Conservation (phyloP, 2,888 invertebrate species). For the Spilarctia lutea region DNA sequence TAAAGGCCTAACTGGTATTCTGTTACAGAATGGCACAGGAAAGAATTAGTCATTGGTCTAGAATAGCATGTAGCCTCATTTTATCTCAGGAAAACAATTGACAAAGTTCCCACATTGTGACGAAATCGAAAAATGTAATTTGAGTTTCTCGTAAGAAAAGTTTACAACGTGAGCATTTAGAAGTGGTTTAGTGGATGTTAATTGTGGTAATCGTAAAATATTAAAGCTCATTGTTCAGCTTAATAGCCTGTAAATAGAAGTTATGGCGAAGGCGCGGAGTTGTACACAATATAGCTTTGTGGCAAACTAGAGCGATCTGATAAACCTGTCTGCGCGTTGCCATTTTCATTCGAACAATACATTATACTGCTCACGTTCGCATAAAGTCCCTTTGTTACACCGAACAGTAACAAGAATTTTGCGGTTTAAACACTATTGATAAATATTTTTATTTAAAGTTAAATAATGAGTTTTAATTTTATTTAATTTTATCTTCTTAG, state of each 20-base stretch:
- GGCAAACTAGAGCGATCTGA: constrained; percentile 57
- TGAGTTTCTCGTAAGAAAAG: background rate
- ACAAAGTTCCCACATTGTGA: too few species aligned
- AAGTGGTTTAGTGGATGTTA: background rate
- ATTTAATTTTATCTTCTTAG: background rate
- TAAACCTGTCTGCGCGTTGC: constrained; percentile 45
- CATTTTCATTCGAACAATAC: constrained; percentile 52
- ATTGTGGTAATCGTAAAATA: constrained; percentile 5
- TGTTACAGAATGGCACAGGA: background rate
- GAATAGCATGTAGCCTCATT: background rate
- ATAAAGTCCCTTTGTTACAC: constrained; percentile 46
- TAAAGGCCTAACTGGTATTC: background rate
- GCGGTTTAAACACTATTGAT: background rate
- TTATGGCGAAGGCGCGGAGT: constrained; percentile 27
- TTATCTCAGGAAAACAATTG: background rate
- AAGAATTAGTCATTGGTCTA: background rate
- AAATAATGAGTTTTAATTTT: background rate
- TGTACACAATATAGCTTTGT: constrained; percentile 44
- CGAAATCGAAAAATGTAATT: background rate
- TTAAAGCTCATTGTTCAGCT: constrained; percentile 32
- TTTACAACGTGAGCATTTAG: background rate
- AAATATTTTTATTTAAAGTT: background rate
- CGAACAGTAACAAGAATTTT: constrained; percentile 32
- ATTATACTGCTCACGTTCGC: constrained; percentile 44
- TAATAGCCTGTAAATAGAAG: constrained; percentile 33